These are phyloP conservation scores for Eublepharis macularius DNA, from an alignment of 2,113 vertebrate species.

Conservation along the genomic window DNA sequence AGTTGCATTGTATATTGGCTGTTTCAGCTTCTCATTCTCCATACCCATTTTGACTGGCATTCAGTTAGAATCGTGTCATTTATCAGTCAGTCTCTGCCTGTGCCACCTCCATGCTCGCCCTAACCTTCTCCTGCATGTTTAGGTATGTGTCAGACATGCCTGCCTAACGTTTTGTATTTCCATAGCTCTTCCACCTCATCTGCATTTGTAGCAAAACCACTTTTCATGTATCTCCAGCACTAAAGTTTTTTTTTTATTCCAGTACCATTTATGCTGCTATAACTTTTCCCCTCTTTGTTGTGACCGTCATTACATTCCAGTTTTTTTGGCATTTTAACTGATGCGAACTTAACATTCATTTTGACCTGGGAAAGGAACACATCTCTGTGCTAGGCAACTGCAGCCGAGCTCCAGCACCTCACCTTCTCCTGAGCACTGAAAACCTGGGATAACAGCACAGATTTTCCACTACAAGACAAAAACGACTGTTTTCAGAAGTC, in stretches of 20 bases:
- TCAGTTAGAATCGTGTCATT: constrained; percentile 56
- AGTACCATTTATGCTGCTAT: constrained; percentile 77
- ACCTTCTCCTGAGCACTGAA: constrained; percentile 72
- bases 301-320: constrained; percentile 77
- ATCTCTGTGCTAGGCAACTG: constrained; percentile 76
- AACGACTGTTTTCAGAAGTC: constrained; percentile 74
- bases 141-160: constrained; percentile 71
- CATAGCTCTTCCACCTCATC: constrained; percentile 66
- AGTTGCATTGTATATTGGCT: constrained; percentile 56
- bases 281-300: constrained; percentile 66
- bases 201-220: constrained; percentile 68
- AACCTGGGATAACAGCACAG: constrained; percentile 71
- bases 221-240: constrained; percentile 69
- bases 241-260: constrained; percentile 72
- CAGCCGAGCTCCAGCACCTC: constrained; percentile 72
- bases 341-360: constrained; percentile 67
- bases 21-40: constrained; percentile 40
- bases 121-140: constrained; percentile 84
- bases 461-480: constrained; percentile 71
- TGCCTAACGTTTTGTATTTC: constrained; percentile 69
- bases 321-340: constrained; percentile 68
- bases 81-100: constrained; percentile 80
- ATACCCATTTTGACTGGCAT: constrained; percentile 60
- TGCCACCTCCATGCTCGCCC: constrained; percentile 83
- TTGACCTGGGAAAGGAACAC: constrained; percentile 68